A percentile compares a stretch with the other conserved stretches of the same genome.
Evolutionary conservation across 2,888 invertebrate genomes (phyloP).

Genomic region (Geotrupes spiniger): DNA sequence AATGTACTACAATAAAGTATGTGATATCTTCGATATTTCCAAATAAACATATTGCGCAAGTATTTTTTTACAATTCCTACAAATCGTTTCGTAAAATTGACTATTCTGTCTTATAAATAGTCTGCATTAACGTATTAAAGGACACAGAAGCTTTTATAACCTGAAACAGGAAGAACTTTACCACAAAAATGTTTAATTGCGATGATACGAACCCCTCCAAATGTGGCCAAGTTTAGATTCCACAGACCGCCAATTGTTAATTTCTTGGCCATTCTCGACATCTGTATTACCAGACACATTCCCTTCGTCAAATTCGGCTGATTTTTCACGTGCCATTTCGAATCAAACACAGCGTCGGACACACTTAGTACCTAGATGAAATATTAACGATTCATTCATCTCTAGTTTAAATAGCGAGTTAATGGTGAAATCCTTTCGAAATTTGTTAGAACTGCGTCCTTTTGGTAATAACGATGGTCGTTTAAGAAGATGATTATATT

Average conservation of each 20-base stretch:
- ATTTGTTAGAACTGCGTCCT: too few relatives aligned
- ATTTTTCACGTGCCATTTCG: conserved; percentile 19
- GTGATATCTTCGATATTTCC: too few relatives aligned
- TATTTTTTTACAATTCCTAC: too few relatives aligned
- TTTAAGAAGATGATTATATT: too few relatives aligned
- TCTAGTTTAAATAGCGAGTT: too few relatives aligned
- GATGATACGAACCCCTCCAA: conserved; percentile 15
- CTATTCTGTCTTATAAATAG: conserved; percentile 12
- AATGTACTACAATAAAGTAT: too few relatives aligned
- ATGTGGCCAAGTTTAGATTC: conserved; percentile 20
- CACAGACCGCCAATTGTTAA: conserved; percentile 20
- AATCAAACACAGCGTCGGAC: conserved; percentile 14
- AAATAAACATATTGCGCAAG: too few relatives aligned
- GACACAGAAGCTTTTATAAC: conserved; percentile 20
- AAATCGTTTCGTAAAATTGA: too few relatives aligned
- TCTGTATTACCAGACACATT: conserved; percentile 15
- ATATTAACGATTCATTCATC: neutral
- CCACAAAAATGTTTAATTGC: neutral
- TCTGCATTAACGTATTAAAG: conserved; percentile 21
- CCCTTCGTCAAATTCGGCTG: conserved; percentile 18
- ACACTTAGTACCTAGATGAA: conserved; percentile 15
- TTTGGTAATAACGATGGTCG: too few relatives aligned
- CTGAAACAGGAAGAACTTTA: conserved; percentile 10
- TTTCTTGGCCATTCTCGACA: conserved; percentile 15
- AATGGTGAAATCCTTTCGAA: too few relatives aligned